Conservation (phyloP, 53 echinoderm and acorn worm genomes). For the Hippasteria phrygiana region DNA sequence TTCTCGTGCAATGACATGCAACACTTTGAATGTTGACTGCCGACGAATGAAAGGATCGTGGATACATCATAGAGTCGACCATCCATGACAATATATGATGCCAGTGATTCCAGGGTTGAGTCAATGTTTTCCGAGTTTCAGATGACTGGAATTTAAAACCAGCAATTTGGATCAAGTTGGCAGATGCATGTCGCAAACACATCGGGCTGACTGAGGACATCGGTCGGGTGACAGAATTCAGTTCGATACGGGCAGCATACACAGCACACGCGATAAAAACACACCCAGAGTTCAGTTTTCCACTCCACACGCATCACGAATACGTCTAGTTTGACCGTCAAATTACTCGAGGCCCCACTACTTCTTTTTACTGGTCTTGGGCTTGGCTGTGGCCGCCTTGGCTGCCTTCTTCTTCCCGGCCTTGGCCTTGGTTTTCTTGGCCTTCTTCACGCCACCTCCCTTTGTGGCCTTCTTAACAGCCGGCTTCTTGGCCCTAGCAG, state of each 20-base stretch:
- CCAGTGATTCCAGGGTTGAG: not conserved
- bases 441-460: conserved; percentile 27
- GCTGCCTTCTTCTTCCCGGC: conserved; percentile 29
- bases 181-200: not conserved
- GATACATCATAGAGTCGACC: not conserved
- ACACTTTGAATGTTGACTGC: no score
- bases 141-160: no score
- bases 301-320: not conserved
- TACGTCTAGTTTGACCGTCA: not conserved
- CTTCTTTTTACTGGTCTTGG: not conserved
- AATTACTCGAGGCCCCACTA: not conserved
- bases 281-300: not conserved
- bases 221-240: not conserved
- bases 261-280: not conserved
- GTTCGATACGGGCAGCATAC: not conserved
- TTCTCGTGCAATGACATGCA: no score
- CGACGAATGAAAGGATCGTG: no score
- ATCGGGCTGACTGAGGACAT: not conserved
- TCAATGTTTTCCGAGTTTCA: not conserved
- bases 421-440: conserved; percentile 9
- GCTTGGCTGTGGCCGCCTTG: conserved; percentile 8
- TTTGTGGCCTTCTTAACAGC: conserved; percentile 1
- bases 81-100: not conserved
- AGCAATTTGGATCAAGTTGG: no score
- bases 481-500: not conserved